Evolutionary conservation across 2,113 vertebrate genomes (phyloP).

Genomic region (Menura novaehollandiae): DNA sequence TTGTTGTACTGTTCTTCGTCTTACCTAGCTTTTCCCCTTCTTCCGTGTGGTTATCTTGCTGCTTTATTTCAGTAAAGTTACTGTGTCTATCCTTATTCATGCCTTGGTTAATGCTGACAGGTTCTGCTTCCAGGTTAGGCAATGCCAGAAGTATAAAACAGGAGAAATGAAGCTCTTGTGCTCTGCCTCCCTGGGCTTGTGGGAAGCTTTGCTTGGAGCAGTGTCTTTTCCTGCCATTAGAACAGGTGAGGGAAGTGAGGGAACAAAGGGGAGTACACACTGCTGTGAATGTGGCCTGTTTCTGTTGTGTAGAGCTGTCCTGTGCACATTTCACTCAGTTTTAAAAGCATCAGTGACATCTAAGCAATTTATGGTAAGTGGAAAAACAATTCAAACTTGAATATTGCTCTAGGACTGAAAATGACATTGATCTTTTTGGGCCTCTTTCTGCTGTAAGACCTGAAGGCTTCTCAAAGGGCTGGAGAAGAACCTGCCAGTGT

Average conservation of each 20-base stretch:
- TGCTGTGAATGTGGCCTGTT: neutral
- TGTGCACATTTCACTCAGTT: neutral
- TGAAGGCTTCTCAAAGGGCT: neutral
- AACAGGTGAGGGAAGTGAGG: neutral
- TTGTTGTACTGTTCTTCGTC: neutral
- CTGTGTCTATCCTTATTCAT: rapidly evolving
- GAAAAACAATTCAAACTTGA: neutral
- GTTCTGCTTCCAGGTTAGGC: neutral
- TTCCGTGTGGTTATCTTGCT: neutral
- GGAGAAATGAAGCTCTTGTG: neutral
- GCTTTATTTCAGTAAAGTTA: neutral
- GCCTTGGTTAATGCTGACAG: neutral
- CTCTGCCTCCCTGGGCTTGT: neutral
- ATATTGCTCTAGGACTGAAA: neutral
- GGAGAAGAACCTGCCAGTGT: neutral
- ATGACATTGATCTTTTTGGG: neutral
- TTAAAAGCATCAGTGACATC: neutral
- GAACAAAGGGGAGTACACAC: neutral
- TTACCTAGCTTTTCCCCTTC: neutral
- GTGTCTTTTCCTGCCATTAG: neutral
- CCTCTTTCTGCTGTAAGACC: neutral
- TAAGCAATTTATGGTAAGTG: neutral
- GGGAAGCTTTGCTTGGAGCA: neutral
- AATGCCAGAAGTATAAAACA: neutral
- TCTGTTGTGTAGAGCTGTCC: neutral